Percentiles rank a stretch among this genome's conserved stretches.
Conservation (phyloP, 2,113 vertebrate genomes). For the Menura novaehollandiae region DNA sequence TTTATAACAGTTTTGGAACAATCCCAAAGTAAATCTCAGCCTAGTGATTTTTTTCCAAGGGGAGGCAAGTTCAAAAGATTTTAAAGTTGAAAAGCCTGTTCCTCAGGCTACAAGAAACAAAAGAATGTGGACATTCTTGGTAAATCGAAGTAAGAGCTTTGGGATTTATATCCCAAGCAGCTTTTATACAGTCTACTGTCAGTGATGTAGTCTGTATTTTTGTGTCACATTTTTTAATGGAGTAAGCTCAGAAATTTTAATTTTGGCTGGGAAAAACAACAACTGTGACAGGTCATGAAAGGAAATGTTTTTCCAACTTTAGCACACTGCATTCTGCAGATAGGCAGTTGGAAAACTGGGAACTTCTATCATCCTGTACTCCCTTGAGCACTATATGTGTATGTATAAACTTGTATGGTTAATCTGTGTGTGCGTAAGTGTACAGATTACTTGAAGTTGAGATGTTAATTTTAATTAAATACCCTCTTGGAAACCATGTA, state of each 20-base stretch:
- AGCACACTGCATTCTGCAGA: neutral
- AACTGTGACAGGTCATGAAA: neutral
- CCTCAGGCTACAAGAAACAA: neutral
- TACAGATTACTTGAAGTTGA: neutral
- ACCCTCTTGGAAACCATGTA: neutral
- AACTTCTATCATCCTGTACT: neutral
- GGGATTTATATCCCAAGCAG: neutral
- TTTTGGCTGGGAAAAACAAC: neutral
- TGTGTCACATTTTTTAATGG: neutral
- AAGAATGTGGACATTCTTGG: neutral
- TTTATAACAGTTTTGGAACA: neutral
- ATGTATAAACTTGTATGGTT: neutral
- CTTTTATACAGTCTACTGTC: neutral
- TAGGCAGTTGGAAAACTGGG: neutral
- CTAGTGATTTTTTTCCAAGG: neutral
- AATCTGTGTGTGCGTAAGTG: neutral
- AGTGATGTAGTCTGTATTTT: neutral
- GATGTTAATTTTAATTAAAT: neutral
- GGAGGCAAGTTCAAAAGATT: neutral
- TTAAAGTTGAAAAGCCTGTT: neutral
- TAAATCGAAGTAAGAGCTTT: neutral
- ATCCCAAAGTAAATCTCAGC: neutral
- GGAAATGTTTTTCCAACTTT: neutral
- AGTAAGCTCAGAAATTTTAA: neutral
- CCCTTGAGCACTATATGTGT: neutral